Percentiles rank a stretch among this genome's conserved stretches.
phyloP scores from a whole-genome alignment of 2,797 vertebrate species.

The Taenioides sp. region DNA sequence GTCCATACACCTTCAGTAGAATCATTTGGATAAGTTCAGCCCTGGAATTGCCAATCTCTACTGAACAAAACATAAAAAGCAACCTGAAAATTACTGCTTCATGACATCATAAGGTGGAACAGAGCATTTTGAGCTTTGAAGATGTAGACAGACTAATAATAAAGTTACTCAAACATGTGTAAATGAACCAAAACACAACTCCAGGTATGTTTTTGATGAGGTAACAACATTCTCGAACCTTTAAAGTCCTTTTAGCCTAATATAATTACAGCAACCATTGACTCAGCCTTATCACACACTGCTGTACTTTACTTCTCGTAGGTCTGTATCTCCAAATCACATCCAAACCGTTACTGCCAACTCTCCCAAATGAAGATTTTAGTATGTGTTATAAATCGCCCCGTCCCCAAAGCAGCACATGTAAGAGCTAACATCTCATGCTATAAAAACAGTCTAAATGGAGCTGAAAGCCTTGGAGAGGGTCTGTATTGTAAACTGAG shows the following conservation, averaged over 20 bases:
- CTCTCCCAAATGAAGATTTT: conserved; percentile 27
- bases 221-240: too few relatives aligned
- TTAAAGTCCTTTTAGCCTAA: background rate
- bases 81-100: too few relatives aligned
- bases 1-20: too few relatives aligned
- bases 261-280: background rate
- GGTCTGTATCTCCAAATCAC: conserved; percentile 18
- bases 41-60: too few relatives aligned
- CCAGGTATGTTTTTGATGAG: too few relatives aligned
- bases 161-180: too few relatives aligned
- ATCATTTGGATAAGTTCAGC: too few relatives aligned
- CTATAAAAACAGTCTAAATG: conserved; percentile 3
- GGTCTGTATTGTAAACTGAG: background rate
- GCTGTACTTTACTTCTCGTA: background rate
- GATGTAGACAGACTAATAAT: too few relatives aligned
- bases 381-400: background rate
- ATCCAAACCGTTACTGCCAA: conserved; percentile 15
- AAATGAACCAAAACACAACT: too few relatives aligned
- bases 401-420: conserved; percentile 12
- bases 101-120: too few relatives aligned
- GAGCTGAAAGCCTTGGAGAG: background rate
- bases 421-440: conserved; percentile 4
- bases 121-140: too few relatives aligned
- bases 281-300: background rate
- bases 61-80: too few relatives aligned